These are phyloP conservation scores for Etia nguti DNA, from an alignment of 2,113 vertebrate species.

Conservation along the genomic window DNA sequence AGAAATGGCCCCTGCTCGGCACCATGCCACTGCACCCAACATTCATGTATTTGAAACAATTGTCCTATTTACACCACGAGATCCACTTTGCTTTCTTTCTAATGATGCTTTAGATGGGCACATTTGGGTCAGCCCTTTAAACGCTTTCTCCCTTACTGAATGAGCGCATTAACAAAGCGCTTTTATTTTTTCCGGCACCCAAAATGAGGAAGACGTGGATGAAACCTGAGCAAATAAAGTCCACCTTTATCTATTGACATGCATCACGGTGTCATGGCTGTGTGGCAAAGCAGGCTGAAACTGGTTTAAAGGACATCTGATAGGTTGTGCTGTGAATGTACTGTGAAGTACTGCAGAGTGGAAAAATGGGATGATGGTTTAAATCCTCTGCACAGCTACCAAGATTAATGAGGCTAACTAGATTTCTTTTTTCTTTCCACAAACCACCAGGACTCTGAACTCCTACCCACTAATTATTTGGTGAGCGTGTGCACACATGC, in stretches of 20 bases:
- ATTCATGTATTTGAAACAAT: slow-evolving; percentile 9
- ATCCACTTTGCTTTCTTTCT: slow-evolving; percentile 36
- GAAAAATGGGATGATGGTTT: neutral
- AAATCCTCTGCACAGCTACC: slow-evolving; percentile 10
- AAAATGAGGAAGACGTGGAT: neutral
- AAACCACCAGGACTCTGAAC: slow-evolving; percentile 45
- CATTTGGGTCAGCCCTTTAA: slow-evolving; percentile 54
- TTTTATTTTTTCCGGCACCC: slow-evolving; percentile 1
- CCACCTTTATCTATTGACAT: neutral
- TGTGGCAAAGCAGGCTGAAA: neutral
- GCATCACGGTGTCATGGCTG: neutral
- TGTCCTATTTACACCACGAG: slow-evolving; percentile 25
- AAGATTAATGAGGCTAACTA: slow-evolving; percentile 50
- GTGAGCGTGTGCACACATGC: slow-evolving; percentile 1
- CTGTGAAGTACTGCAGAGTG: neutral
- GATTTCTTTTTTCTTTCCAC: slow-evolving; percentile 22
- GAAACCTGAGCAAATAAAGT: neutral
- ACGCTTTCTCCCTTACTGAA: slow-evolving; percentile 24
- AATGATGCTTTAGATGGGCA: slow-evolving; percentile 28
- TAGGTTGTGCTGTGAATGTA: neutral
- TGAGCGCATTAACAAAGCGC: slow-evolving; percentile 30
- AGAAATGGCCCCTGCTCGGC: slow-evolving; percentile 32
- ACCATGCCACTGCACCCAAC: slow-evolving; percentile 14
- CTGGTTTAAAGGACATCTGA: neutral
- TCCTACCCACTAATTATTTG: slow-evolving; percentile 46